These are phyloP conservation scores for Allobates femoralis DNA, from an alignment of 2,797 vertebrate genomes.

Conservation along the genomic window DNA sequence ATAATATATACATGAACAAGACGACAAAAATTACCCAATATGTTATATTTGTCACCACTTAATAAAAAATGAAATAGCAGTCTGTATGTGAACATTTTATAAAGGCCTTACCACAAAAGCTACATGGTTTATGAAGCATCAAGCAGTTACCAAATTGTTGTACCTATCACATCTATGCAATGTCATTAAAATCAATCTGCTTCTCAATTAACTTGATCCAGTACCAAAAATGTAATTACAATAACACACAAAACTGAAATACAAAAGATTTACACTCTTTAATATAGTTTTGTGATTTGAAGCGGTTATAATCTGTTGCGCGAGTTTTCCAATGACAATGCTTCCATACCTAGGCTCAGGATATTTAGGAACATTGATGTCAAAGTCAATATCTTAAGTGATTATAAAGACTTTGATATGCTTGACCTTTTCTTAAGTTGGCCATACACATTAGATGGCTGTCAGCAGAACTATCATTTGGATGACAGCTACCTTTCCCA, in stretches of 20 bases:
- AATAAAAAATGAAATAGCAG: conserved; percentile 10
- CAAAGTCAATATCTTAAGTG: not conserved
- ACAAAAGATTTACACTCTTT: not conserved
- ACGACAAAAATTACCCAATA: conserved; percentile 54
- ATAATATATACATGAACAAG: conserved; percentile 49
- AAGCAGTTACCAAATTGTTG: conserved; percentile 26
- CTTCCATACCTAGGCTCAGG: not conserved
- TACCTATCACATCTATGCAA: conserved; percentile 54
- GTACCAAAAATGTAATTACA: not conserved
- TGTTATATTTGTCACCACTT: conserved; percentile 55
- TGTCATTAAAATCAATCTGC: conserved; percentile 27
- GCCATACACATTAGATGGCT: too few relatives aligned
- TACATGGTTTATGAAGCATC: conserved; percentile 20
- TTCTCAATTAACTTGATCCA: conserved; percentile 24
- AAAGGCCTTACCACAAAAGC: conserved; percentile 41
- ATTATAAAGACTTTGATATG: not conserved
- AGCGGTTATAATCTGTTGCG: not conserved
- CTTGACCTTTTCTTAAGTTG: too few relatives aligned
- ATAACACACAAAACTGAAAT: not conserved
- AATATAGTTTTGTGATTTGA: not conserved
- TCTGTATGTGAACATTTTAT: conserved; percentile 33
- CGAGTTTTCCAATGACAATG: not conserved
- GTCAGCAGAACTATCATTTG: too few relatives aligned
- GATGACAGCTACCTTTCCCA: too few relatives aligned
- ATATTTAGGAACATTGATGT: not conserved